A percentile compares a stretch with the other conserved stretches of the same genome.
phyloP scores from a whole-genome alignment of 1,140 invertebrate genomes.

The Drosophila setifemur region DNA sequence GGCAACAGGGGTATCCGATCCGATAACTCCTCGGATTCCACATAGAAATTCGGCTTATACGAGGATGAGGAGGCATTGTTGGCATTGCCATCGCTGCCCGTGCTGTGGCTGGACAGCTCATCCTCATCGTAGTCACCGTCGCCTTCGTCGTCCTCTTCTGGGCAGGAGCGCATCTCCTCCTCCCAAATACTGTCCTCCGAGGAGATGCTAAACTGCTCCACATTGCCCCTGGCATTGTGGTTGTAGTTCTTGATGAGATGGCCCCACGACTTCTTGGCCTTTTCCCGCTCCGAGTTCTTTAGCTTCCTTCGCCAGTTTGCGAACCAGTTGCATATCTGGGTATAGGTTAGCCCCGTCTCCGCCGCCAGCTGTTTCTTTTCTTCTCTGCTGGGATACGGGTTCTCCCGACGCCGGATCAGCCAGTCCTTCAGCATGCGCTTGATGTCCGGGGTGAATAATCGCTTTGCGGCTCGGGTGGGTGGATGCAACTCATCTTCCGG shows the following conservation, averaged over 20 bases:
- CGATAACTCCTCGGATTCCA: slow-evolving; percentile 26
- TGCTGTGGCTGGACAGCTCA: slow-evolving; percentile 64
- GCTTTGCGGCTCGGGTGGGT: slow-evolving; percentile 84
- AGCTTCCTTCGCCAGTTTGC: slow-evolving; percentile 89
- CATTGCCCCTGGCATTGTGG: slow-evolving; percentile 87
- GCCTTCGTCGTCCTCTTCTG: slow-evolving; percentile 54
- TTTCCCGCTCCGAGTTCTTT: slow-evolving; percentile 87
- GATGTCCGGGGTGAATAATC: slow-evolving; percentile 89
- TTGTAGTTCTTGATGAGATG: slow-evolving; percentile 89
- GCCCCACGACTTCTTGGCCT: slow-evolving; percentile 87
- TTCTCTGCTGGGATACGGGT: slow-evolving; percentile 88
- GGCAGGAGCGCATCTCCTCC: slow-evolving; percentile 81
- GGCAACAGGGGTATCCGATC: slow-evolving; percentile 43
- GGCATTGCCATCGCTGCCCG: slow-evolving; percentile 65
- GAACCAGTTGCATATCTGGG: slow-evolving; percentile 91
- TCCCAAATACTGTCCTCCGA: slow-evolving; percentile 90
- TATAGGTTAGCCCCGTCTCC: slow-evolving; percentile 88
- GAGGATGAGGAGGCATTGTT: slow-evolving; percentile 35
- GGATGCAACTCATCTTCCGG: slow-evolving; percentile 82
- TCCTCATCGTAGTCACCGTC: slow-evolving; percentile 60
- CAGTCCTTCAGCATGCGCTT: slow-evolving; percentile 88
- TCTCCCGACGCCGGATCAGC: slow-evolving; percentile 87
- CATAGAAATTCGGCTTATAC: slow-evolving; percentile 62
- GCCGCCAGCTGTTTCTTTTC: slow-evolving; percentile 87
- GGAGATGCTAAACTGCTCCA: slow-evolving; percentile 89